Evolutionary conservation across 2,888 invertebrate genomes (phyloP).

Genomic region (Lycocerus yunnanus): DNA sequence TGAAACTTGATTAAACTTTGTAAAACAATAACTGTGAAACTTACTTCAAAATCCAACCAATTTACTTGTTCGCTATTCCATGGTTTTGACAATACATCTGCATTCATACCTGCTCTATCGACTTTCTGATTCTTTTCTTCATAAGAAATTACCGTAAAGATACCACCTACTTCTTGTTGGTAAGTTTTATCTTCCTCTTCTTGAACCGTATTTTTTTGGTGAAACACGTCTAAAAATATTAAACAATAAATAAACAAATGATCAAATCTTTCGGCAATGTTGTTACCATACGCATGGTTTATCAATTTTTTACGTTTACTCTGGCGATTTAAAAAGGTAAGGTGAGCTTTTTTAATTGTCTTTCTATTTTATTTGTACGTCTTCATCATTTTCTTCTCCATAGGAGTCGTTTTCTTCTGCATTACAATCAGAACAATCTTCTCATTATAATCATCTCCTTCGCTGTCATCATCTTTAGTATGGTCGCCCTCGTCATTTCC

Average conservation of each 20-base stretch:
- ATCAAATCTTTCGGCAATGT: neutral
- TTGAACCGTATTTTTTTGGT: constrained; percentile 31
- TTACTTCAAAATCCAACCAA: constrained; percentile 65
- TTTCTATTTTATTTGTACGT: constrained; percentile 69
- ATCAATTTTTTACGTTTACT: constrained; percentile 73
- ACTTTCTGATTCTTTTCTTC: constrained; percentile 69
- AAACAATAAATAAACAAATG: neutral
- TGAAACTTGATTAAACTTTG: too few relatives aligned
- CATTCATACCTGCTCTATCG: constrained; percentile 71
- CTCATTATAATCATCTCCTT: constrained; percentile 42
- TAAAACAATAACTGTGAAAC: constrained; percentile 9
- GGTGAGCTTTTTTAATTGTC: constrained; percentile 80
- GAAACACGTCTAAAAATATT: constrained; percentile 40
- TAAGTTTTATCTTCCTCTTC: constrained; percentile 17
- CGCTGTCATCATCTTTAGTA: constrained; percentile 45
- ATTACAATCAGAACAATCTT: constrained; percentile 47
- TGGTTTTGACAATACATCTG: constrained; percentile 68
- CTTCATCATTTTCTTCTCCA: constrained; percentile 41
- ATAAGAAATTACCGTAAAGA: constrained; percentile 77
- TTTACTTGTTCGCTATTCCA: constrained; percentile 61
- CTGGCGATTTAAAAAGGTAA: constrained; percentile 80
- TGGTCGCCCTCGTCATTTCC: constrained; percentile 32
- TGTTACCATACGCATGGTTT: constrained; percentile 79
- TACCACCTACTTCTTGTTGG: constrained; percentile 67
- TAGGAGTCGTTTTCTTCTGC: constrained; percentile 28